Evolutionary conservation across 64 coral and sea anemone species (phyloP).

Genomic region (Porites lutea): DNA sequence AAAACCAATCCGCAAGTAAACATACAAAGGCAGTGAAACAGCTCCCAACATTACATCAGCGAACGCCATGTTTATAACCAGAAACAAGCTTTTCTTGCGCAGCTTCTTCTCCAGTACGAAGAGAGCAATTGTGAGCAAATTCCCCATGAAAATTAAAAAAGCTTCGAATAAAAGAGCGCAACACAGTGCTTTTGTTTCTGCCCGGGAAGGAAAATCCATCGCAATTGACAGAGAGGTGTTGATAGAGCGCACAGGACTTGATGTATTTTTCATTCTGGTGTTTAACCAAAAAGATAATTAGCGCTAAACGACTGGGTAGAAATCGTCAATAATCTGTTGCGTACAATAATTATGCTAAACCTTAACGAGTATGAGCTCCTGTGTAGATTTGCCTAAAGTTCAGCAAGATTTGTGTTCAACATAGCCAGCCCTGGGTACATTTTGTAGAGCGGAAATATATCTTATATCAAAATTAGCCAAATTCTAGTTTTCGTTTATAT

Average conservation of each 20-base stretch:
- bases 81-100: background rate
- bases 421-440: too few species aligned
- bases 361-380: too few species aligned
- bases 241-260: background rate
- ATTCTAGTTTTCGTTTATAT: too few species aligned
- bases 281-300: too few species aligned
- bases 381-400: too few species aligned
- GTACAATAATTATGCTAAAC: too few species aligned
- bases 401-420: too few species aligned
- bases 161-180: background rate
- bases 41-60: constrained; percentile 9
- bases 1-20: background rate
- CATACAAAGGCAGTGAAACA: background rate
- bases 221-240: background rate
- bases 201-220: too few species aligned
- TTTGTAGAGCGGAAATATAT: too few species aligned
- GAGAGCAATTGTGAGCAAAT: background rate
- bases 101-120: background rate
- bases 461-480: too few species aligned
- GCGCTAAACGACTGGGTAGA: too few species aligned
- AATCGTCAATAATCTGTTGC: too few species aligned
- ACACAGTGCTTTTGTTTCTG: background rate
- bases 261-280: background rate
- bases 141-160: background rate
- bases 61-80: background rate